A percentile compares a stretch with the other conserved stretches of the same genome.
Evolutionary conservation across 2,888 invertebrate genomes (phyloP).

Genomic region (Selenia dentaria): DNA sequence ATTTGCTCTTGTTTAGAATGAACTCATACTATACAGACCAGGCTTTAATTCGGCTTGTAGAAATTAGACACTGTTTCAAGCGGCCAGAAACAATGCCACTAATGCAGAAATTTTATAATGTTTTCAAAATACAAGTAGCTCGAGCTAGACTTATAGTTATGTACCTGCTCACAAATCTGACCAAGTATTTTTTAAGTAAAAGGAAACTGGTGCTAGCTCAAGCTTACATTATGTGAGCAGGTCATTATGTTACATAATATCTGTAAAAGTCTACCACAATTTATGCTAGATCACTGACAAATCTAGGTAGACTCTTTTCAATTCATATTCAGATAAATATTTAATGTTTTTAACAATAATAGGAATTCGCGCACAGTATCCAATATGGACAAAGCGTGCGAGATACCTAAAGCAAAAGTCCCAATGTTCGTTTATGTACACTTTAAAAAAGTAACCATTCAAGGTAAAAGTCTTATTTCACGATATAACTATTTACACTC

Average conservation of each 20-base stretch:
- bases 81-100: slow-evolving; percentile 66
- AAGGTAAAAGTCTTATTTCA: slow-evolving; percentile 80
- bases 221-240: slow-evolving; percentile 57
- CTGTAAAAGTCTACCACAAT: slow-evolving; percentile 80
- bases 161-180: slow-evolving; percentile 62
- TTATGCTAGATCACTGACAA: slow-evolving; percentile 77
- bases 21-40: slow-evolving; percentile 49
- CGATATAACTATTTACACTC: slow-evolving; percentile 83
- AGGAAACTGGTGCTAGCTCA: slow-evolving; percentile 74
- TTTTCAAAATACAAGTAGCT: slow-evolving; percentile 46
- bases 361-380: slow-evolving; percentile 75
- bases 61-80: slow-evolving; percentile 65
- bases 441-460: slow-evolving; percentile 76
- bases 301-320: slow-evolving; percentile 80
- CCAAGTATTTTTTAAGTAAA: slow-evolving; percentile 41
- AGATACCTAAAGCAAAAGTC: slow-evolving; percentile 66
- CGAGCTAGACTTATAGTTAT: slow-evolving; percentile 69
- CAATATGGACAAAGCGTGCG: slow-evolving; percentile 79
- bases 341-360: slow-evolving; percentile 79
- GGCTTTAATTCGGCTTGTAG: slow-evolving; percentile 60
- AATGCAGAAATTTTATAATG: slow-evolving; percentile 53
- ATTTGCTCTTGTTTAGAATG: slow-evolving; percentile 36
- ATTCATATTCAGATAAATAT: slow-evolving; percentile 78
- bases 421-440: slow-evolving; percentile 79
- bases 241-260: slow-evolving; percentile 52